Conservation (phyloP, 2,888 invertebrate species). For the Tetropium fuscum region DNA sequence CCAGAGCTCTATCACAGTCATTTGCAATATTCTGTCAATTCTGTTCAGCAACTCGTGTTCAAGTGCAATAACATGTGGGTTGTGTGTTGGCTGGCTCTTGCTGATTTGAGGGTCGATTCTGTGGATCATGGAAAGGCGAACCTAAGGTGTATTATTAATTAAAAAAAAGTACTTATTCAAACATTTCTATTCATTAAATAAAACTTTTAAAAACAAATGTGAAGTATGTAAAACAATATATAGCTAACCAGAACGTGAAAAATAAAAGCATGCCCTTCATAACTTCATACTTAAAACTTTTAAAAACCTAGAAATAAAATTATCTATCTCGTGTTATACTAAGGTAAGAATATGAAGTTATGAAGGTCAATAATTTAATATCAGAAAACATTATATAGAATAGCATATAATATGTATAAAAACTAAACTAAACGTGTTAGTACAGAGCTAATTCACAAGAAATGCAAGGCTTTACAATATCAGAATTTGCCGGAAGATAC, state of each 20-base stretch:
- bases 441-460: slow-evolving; percentile 48
- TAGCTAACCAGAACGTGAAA: slow-evolving; percentile 54
- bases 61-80: no score
- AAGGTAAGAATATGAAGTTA: slow-evolving; percentile 20
- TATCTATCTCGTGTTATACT: slow-evolving; percentile 11
- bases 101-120: no score
- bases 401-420: slow-evolving; percentile 29
- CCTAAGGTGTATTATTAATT: slow-evolving; percentile 8
- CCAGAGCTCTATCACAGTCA: no score
- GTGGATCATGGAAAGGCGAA: no score
- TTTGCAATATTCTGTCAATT: no score
- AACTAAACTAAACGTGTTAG: slow-evolving; percentile 42
- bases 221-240: slow-evolving; percentile 59
- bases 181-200: slow-evolving; percentile 64
- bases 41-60: no score
- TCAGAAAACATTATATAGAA: slow-evolving; percentile 40
- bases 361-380: slow-evolving; percentile 41
- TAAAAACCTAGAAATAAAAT: slow-evolving; percentile 24
- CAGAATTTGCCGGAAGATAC: slow-evolving; percentile 22
- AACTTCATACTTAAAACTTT: slow-evolving; percentile 24
- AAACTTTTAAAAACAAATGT: slow-evolving; percentile 59
- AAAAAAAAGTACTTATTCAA: slow-evolving; percentile 51
- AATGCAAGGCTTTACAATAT: slow-evolving; percentile 48
- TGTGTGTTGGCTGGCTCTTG: no score
- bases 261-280: slow-evolving; percentile 49